Evolutionary conservation across 2,888 invertebrate species (phyloP).

Genomic region (Ectobius pallidus): DNA sequence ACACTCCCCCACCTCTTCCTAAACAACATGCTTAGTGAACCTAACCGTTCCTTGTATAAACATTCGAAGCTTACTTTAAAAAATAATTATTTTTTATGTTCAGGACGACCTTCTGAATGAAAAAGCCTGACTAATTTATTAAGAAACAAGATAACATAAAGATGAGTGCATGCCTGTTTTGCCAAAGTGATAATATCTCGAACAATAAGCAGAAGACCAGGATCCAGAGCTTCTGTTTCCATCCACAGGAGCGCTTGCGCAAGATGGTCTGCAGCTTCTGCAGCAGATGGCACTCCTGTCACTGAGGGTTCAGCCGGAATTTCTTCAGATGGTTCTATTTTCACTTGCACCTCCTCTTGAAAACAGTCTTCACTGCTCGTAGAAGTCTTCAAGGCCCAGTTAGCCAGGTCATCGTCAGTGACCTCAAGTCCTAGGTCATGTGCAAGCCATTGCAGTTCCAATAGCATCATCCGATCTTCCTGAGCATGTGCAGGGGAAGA

Average conservation of each 20-base stretch:
- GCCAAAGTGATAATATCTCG: constrained; percentile 50
- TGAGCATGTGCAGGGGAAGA: constrained; percentile 33
- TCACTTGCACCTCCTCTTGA: constrained; percentile 32
- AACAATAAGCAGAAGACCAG: constrained; percentile 49
- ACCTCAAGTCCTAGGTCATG: constrained; percentile 51
- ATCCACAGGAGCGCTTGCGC: constrained; percentile 57
- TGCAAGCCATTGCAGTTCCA: constrained; percentile 50
- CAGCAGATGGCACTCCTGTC: constrained; percentile 50
- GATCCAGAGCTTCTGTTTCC: constrained; percentile 58
- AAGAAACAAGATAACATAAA: too few species aligned
- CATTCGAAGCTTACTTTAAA: too few species aligned
- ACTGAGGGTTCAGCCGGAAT: constrained; percentile 32
- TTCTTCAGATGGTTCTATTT: constrained; percentile 42
- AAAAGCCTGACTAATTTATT: too few species aligned
- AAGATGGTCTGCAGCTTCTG: constrained; percentile 54
- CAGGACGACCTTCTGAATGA: too few species aligned
- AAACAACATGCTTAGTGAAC: too few species aligned
- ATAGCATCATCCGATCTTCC: constrained; percentile 47
- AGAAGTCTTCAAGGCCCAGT: constrained; percentile 47
- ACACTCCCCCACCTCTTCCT: too few species aligned
- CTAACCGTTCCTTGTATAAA: too few species aligned
- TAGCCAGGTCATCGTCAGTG: constrained; percentile 48
- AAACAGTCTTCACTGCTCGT: constrained; percentile 25
- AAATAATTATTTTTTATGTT: too few species aligned
- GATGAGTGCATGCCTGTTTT: constrained; percentile 50